These are phyloP conservation scores for Drosophila subpulchrella DNA, from an alignment of 1,140 invertebrate genomes.

Conservation along the genomic window DNA sequence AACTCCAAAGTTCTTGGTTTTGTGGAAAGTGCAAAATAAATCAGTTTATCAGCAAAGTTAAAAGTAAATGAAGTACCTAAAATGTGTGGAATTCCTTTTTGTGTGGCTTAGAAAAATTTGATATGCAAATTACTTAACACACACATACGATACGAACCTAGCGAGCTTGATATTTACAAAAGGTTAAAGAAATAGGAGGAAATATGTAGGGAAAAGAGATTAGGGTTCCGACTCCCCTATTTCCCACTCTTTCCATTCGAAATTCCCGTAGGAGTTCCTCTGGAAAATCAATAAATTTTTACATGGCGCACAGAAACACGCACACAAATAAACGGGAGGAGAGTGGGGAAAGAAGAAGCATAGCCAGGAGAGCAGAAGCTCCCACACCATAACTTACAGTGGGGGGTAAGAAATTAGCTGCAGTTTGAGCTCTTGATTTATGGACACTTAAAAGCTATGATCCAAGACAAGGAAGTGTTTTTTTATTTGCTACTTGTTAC, in stretches of 20 bases:
- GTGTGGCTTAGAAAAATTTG: slow-evolving; percentile 19
- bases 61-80: slow-evolving; percentile 36
- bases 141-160: slow-evolving; percentile 9
- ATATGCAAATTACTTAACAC: slow-evolving; percentile 33
- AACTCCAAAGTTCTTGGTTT: slow-evolving; percentile 9
- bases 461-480: slow-evolving; percentile 5
- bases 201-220: slow-evolving; percentile 20
- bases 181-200: slow-evolving; percentile 14
- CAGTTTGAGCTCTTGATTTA: slow-evolving; percentile 2
- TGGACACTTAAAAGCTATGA: slow-evolving; percentile 5
- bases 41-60: slow-evolving; percentile 19
- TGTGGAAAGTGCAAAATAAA: slow-evolving; percentile 32
- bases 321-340: slow-evolving; percentile 31
- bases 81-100: slow-evolving; percentile 9
- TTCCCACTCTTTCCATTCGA: neutral
- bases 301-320: slow-evolving; percentile 48
- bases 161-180: slow-evolving; percentile 20
- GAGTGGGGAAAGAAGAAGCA: slow-evolving; percentile 26
- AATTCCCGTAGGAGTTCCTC: slow-evolving; percentile 55
- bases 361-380: slow-evolving; percentile 35
- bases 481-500: neutral
- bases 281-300: slow-evolving; percentile 72
- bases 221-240: slow-evolving; percentile 20
- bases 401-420: slow-evolving; percentile 43
- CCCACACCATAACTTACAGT: slow-evolving; percentile 41